Percentiles rank a stretch among this genome's conserved stretches.
Conservation (phyloP, 2,113 vertebrate species). For the Pundamilia nyererei region DNA sequence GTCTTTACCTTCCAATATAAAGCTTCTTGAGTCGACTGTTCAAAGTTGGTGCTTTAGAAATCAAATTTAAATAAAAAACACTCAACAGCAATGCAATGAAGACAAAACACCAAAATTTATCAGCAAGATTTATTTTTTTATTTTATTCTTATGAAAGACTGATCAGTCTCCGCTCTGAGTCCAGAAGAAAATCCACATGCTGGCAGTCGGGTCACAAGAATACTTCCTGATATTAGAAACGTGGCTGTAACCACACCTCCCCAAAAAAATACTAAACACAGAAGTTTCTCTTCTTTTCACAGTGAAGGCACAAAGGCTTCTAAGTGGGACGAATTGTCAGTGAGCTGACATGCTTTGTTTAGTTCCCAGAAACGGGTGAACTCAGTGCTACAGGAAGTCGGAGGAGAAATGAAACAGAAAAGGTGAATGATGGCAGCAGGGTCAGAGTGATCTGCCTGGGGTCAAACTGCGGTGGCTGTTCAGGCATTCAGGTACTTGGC, state of each 20-base stretch:
- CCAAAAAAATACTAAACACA: background rate
- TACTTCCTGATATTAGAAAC: background rate
- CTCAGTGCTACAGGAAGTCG: background rate
- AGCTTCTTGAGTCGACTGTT: background rate
- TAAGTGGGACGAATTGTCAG: background rate
- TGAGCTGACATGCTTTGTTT: background rate
- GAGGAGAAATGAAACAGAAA: background rate
- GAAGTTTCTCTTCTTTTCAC: background rate
- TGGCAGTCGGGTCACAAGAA: background rate
- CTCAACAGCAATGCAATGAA: background rate
- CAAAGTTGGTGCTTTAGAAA: background rate
- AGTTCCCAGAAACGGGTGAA: background rate
- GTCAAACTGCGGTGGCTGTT: background rate
- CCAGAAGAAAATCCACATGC: background rate
- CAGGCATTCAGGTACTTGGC: slow-evolving; percentile 89
- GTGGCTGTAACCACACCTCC: background rate
- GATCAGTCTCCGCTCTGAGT: background rate
- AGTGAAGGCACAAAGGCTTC: background rate
- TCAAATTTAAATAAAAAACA: background rate
- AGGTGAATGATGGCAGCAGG: background rate
- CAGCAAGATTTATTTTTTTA: background rate
- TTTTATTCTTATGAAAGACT: background rate
- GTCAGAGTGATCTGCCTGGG: background rate
- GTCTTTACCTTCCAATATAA: background rate
- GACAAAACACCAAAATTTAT: background rate